Conservation (phyloP, 2,888 invertebrate genomes). For the Mimumesa dahlbomi region DNA sequence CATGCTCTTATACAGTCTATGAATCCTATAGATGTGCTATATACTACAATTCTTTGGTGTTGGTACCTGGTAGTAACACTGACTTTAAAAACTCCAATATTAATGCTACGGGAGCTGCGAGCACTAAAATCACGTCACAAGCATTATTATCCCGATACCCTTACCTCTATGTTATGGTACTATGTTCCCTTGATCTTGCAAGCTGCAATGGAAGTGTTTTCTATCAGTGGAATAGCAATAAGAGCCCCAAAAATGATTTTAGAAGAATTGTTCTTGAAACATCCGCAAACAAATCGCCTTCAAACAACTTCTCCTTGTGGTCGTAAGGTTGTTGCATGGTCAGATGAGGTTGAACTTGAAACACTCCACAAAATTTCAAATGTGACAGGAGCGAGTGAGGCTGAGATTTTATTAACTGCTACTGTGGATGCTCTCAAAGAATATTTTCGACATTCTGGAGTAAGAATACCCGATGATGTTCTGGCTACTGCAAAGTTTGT, state of each 20-base stretch:
- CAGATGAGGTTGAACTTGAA: conserved; percentile 84
- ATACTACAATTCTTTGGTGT: conserved; percentile 60
- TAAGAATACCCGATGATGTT: conserved; percentile 82
- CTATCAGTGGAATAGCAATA: conserved; percentile 79
- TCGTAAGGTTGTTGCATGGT: conserved; percentile 88
- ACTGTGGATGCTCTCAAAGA: conserved; percentile 85
- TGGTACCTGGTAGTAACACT: conserved; percentile 75
- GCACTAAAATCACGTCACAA: conserved; percentile 77
- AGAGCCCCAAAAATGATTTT: conserved; percentile 82
- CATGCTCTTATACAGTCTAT: conserved; percentile 69
- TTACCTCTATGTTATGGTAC: conserved; percentile 71
- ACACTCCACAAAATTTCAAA: conserved; percentile 83
- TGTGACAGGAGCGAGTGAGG: conserved; percentile 84
- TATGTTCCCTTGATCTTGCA: conserved; percentile 81
- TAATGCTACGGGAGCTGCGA: conserved; percentile 78
- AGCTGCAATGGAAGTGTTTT: conserved; percentile 79
- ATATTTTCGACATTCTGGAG: conserved; percentile 83
- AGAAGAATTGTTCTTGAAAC: conserved; percentile 83
- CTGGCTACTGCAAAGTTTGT: conserved; percentile 85
- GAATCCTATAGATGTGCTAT: conserved; percentile 71
- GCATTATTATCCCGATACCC: conserved; percentile 75
- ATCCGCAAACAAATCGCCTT: conserved; percentile 82
- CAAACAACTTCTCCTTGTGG: conserved; percentile 87
- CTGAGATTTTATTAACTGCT: conserved; percentile 85
- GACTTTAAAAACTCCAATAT: conserved; percentile 76